Evolutionary conservation across 2,797 vertebrate genomes (phyloP).

Genomic region (Trachurus trachurus): DNA sequence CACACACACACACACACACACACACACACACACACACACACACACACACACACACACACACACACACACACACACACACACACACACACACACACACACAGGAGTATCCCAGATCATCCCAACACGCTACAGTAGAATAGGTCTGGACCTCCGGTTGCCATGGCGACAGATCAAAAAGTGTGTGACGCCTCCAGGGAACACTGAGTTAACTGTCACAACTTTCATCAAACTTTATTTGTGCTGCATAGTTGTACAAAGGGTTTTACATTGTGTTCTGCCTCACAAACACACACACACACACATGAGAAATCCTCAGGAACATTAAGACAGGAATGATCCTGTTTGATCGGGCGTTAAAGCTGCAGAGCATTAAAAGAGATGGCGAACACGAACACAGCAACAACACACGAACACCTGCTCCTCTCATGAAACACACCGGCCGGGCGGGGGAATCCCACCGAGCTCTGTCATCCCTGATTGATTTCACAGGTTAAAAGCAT

Average conservation of each 20-base stretch:
- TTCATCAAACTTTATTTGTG: constrained; percentile 27
- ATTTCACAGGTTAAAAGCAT: constrained; percentile 38
- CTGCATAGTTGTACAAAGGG: not conserved
- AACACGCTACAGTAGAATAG: constrained; percentile 3
- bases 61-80: constrained; percentile 17
- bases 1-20: constrained; percentile 7
- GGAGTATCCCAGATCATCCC: constrained; percentile 19
- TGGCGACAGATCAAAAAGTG: constrained; percentile 19
- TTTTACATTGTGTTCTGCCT: not conserved
- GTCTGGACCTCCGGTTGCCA: constrained; percentile 26
- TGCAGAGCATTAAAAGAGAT: constrained; percentile 10
- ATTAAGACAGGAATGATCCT: not conserved
- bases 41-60: constrained; percentile 10
- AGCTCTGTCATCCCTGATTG: constrained; percentile 4
- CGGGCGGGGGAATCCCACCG: constrained; percentile 9
- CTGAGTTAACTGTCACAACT: constrained; percentile 19
- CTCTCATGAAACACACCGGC: constrained; percentile 8
- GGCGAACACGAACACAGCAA: not conserved
- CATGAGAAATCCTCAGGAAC: not conserved
- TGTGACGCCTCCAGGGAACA: not conserved
- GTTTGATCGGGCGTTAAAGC: constrained; percentile 42
- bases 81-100: constrained; percentile 10
- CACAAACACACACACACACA: constrained; percentile 11
- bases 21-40: constrained; percentile 8
- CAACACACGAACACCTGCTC: constrained; percentile 40